Base-by-base conservation (phyloP, 1,140 invertebrate species). In the Drosophila carrolli region DNA sequence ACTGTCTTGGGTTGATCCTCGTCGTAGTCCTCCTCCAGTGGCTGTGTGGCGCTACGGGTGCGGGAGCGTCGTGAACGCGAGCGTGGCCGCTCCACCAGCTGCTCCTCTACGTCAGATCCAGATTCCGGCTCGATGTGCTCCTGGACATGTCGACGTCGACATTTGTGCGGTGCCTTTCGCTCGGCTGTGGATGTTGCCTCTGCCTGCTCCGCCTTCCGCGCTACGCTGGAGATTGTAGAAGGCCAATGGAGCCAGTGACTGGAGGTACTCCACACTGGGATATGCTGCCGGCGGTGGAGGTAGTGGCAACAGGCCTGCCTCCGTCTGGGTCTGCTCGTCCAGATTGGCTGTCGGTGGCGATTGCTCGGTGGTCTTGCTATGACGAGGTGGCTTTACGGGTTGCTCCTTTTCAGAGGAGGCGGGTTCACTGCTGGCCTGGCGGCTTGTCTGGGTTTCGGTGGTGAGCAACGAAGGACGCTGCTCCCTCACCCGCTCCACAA, bases 231-330 rank as follows among this genome's bases (percentile, higher is more conserved):
- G 90, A 60, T 93, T 93, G 72, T 93, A 93, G 60, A 93, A 93
- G 44, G 93, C 82, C 43, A 92, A 57, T 1, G 90, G 90, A 6
- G 90, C 90, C 16, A 91, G 48, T 81, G 92, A 93, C 78, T 94
- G 94, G 37, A 95, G 91, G 77, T 94, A 95, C 40, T 94, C 94
- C 10, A 93, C 93, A 81, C 85, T 94, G 51, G 75, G 94, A 75
- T 43, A 93, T 6, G 73, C 90, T 90, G 60, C 91, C 54, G 94
- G 81, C 63, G 93, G 93, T 35, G 94, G 94, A 13, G 93, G 92
- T 9, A 94, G 94, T 10, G 94, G 94, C 88, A 94, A 77, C 61
- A 94, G 92, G 5, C 94, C 94, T 8, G 93, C 93, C 14, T 91
- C 90, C 16, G 90, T 91, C 68, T 91, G 90, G 1, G 90, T 91